A percentile compares a stretch with the other conserved stretches of the same genome.
These are phyloP conservation scores for Pocillopora damicornis DNA, from an alignment of 64 coral and sea anemone species.

Conservation along the genomic window DNA sequence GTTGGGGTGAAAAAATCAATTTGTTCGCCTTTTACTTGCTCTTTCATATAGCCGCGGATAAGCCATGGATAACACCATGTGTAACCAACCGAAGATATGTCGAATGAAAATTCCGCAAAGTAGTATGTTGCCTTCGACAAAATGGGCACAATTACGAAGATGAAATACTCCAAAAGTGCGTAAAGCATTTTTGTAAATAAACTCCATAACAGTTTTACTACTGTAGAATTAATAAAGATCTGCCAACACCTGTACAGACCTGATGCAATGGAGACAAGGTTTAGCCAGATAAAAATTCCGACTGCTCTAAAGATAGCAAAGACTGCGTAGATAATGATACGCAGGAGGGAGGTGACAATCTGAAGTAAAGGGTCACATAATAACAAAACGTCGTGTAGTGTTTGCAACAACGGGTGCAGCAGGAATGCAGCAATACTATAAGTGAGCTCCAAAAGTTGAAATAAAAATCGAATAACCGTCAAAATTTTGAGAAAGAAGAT, in stretches of 20 bases:
- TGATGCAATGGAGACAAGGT: conserved; percentile 24
- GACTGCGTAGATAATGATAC: not conserved
- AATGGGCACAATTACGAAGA: conserved; percentile 47
- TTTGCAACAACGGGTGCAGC: conserved; percentile 29
- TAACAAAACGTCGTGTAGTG: conserved; percentile 28
- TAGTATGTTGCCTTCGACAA: conserved; percentile 17
- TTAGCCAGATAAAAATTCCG: conserved; percentile 23
- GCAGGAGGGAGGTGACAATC: not conserved
- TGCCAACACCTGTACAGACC: conserved; percentile 28
- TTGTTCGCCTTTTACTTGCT: not conserved
- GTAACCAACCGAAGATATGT: conserved; percentile 7
- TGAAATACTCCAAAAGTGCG: conserved; percentile 10
- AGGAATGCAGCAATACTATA: conserved; percentile 18
- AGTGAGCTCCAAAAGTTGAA: conserved; percentile 15
- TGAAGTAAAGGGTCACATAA: conserved; percentile 1
- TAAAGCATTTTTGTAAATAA: not conserved
- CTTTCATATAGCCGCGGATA: not conserved
- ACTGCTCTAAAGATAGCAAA: not conserved
- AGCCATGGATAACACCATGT: not conserved
- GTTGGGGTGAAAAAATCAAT: conserved; percentile 4
- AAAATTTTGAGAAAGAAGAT: conserved; percentile 18
- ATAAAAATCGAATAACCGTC: conserved; percentile 15
- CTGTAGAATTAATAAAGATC: conserved; percentile 4
- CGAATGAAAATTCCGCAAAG: not conserved
- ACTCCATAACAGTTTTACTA: conserved; percentile 2